Conservation (phyloP, 2,113 vertebrate species). For the Atlantisia rogersi region DNA sequence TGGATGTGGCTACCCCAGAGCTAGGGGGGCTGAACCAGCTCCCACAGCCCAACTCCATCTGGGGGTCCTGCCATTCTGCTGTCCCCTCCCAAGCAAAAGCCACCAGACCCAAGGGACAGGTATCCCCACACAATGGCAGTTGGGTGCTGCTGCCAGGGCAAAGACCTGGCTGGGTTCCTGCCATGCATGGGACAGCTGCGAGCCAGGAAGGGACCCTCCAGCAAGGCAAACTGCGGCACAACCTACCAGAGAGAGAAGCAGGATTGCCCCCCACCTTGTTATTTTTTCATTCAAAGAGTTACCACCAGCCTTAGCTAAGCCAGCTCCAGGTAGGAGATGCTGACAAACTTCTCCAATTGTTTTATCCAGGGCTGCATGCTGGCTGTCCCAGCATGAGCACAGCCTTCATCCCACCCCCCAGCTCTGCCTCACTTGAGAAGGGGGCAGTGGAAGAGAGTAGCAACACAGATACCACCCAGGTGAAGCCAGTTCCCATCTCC, state of each 20-base stretch:
- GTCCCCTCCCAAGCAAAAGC: background rate
- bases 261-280: background rate
- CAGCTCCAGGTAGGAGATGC: constrained; percentile 34
- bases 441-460: fast-evolving
- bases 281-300: constrained; percentile 2
- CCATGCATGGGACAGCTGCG: background rate
- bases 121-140: fast-evolving
- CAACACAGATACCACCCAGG: fast-evolving
- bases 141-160: background rate
- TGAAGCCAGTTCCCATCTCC: background rate
- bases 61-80: background rate
- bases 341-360: background rate
- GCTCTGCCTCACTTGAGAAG: background rate
- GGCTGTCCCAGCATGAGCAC: background rate
- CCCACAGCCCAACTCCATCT: background rate
- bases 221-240: constrained; percentile 7
- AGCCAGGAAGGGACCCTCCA: background rate
- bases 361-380: background rate
- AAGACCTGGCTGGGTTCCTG: constrained; percentile 9
- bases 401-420: fast-evolving
- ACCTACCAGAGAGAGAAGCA: background rate
- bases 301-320: constrained; percentile 17
- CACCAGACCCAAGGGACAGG: background rate
- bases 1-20: fast-evolving
- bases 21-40: background rate